Evolutionary conservation across 2,113 vertebrate genomes (phyloP), one percentile per base, ranked within the genome.

Genomic region (Hylia prasina): DNA sequence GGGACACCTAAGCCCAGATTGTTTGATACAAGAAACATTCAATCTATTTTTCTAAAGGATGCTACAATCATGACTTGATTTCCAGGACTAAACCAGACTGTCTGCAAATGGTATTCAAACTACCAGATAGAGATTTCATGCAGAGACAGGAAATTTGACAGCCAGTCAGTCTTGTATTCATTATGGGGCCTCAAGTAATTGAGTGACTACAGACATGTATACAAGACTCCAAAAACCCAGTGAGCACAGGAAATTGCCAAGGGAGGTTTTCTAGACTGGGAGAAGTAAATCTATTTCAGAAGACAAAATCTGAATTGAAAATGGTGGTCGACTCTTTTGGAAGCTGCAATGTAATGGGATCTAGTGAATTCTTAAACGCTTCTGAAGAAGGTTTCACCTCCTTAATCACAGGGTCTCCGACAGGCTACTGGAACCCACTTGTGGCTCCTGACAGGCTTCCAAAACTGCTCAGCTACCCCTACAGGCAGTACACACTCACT

Each of bases 141-240:
- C 13, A 15, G 92, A 90, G 88, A 93, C 92, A 97, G 93, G 94
- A 97, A 96, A 97, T 96, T 88, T 87, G 90, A 96, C 92, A 93
- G 84, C 65, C 84, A 53, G 83, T 94, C 53, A 48, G 90, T 45
- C 91, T 72, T 91, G 53, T 53, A 81, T 84, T 93, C 65, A 79
- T 61, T 78, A 77, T 12, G n/a, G 42, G 78, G 66, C 84, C 87
- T 86, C 79, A 58, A 69, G 71, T 77, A 84, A 92, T 23, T 71
- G 71, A 90, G 68, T 73, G 39, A 88, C 51, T 92, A 75, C 58
- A 48, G 82, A 78, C 88, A 70, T 44, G 82, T 80, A 86, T 22
- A 94, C 82, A 95, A 81, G 60, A 60, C 88, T 89, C 76, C 64
- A 89, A 93, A 93, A 93, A 92, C 21, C 64, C 77, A 83, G 47